These are phyloP conservation scores for Myotis findleyi DNA, from an alignment of 2,797 vertebrate genomes.

Conservation along the genomic window DNA sequence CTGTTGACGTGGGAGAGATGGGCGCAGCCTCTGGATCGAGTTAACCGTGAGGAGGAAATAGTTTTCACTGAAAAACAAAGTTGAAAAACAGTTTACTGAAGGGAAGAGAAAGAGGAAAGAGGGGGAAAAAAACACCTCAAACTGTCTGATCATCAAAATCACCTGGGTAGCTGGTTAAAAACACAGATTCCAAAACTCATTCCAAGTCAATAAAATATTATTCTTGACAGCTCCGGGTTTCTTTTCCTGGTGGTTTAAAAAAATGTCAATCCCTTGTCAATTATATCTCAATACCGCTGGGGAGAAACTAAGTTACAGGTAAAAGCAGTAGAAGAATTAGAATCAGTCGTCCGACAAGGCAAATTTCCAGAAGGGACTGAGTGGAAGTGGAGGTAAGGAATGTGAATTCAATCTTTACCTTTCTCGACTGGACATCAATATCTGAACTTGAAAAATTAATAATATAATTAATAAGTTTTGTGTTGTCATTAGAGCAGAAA, in stretches of 20 bases:
- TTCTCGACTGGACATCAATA: not conserved
- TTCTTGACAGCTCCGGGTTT: conserved; percentile 48
- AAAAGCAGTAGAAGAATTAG: not conserved
- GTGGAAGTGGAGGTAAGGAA: not conserved
- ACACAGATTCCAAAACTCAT: conserved; percentile 45
- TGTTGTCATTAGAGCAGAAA: not conserved
- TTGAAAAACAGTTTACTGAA: conserved; percentile 80
- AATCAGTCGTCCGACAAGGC: not conserved
- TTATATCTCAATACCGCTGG: not conserved
- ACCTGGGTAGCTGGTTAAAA: conserved; percentile 69
- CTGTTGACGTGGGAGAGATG: conserved; percentile 70
- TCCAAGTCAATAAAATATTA: conserved; percentile 64
- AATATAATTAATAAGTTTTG: not conserved
- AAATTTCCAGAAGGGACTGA: not conserved
- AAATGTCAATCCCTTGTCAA: conserved; percentile 3
- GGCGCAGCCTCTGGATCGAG: conserved; percentile 59
- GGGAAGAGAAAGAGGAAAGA: conserved; percentile 68
- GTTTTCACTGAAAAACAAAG: conserved; percentile 79
- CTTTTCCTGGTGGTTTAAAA: conserved; percentile 65
- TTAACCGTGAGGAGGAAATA: conserved; percentile 68
- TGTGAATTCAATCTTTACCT: not conserved
- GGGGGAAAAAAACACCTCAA: not conserved
- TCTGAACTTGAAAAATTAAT: not conserved
- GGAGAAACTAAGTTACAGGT: not conserved
- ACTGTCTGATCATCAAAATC: conserved; percentile 81